Evolutionary conservation across 2,797 vertebrate species (phyloP), one percentile per base, ranked within the genome.

Genomic region (Psittacula echo): DNA sequence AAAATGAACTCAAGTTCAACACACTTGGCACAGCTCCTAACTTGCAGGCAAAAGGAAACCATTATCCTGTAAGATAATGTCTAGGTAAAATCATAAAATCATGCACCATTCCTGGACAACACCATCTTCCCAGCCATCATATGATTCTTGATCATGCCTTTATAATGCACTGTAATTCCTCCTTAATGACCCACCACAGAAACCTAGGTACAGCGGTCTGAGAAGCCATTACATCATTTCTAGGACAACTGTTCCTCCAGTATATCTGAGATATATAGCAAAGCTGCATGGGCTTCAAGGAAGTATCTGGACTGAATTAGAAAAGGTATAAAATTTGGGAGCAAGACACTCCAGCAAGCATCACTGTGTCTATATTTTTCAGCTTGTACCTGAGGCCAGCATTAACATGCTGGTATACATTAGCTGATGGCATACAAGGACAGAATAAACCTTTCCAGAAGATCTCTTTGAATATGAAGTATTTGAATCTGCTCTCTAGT

Each of bases 391-490:
- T 68, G n/a, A 90, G 60, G 41, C 93, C 64, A 85, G 39, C 54
- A 64, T 62, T 82, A 88, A 62, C 27, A 32, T 8, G 5, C 51
- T 87, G 77, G 77, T 39, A 48, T 70, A 62, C 39, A 78, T 45
- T 71, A 87, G 87, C 47, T 61, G 7, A 37, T 85, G 62, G 74
- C 56, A 56, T 26, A 29, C 80, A 90, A 82, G 67, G 42, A 79
- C 56, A 87, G 66, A 93, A 54, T 41, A 82, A 88, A 88, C 51
- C 81, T 93, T 90, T 95, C 83, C 58, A 91, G 76, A 79, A 73
- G 37, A 86, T 84, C 44, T 93, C 58, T 58, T 93, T 62, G 73
- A 53, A 93, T 64, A 54, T 56, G n/a, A 92, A 82, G 44, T 27
- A 80, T 79, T 87, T 95, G 67, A 90, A 71, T 73, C 56, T 42